Evolutionary conservation across 2,113 vertebrate genomes (phyloP), one percentile per base, ranked within the genome.

Genomic region (Pelobates fuscus): DNA sequence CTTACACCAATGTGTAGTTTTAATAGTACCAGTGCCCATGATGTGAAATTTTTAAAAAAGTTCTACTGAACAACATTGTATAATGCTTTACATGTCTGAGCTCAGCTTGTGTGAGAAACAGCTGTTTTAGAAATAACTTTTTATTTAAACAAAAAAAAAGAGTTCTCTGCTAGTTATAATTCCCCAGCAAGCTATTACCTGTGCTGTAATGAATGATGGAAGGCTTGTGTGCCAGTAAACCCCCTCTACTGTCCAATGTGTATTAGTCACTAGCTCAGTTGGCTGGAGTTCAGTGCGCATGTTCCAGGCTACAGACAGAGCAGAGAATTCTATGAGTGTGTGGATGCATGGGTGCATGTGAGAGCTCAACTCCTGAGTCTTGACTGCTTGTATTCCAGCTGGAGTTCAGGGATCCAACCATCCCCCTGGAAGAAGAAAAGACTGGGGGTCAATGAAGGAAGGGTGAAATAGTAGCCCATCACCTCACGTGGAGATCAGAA

Each of bases 281-380:
- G 46, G 46, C 46, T 52, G 46, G 46, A 52, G 46, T 52, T 52
- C 11, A 15, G 46, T 52, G 46, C 46, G 46, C 46, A 52, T 52
- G 46, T 52, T 52, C 46, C 18, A 52, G 12, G 46, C 11, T 52
- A 52, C 11, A 2, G 17, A 52, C 46, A 52, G 46, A 52, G 12
- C 18, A n/a, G 46, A 52, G 46, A 11, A 4, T 15, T 41, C 37
- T 41, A 41, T 2, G 37, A 41, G 46, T 5, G 46, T 17, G 46
- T 17, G 46, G 17, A 17, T 17, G 46, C 12, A 17, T 1, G 46
- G 12, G 14, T 5, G 46, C 46, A 17, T 52, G 46, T 52, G 46
- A 10, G 46, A 17, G 46, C 46, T 17, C 12, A 14, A 52, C 46
- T 52, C 18, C 46, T 15, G 11, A 52, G n/a, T n/a, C n/a, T n/a